Base-by-base conservation (phyloP, 64 coral and sea anemone genomes). In the Montipora foliosa region DNA sequence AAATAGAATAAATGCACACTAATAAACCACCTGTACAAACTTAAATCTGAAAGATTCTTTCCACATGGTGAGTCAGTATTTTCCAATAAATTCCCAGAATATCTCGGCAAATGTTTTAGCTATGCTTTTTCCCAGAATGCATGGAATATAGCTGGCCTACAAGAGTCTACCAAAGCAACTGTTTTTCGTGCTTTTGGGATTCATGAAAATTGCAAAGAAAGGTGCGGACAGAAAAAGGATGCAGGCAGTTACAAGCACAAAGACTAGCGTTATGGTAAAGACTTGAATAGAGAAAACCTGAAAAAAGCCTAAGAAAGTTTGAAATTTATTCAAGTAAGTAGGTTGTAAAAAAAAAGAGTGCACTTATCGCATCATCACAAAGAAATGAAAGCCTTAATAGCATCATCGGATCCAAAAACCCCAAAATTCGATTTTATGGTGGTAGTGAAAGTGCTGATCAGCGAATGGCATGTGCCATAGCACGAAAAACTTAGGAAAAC, bases 391-490 rank as follows among this genome's bases (percentile, higher is more conserved):
- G 67, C 12, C 73, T 95, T 0, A 95, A 90, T 24, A 7, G 45
- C 17, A 44, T 15, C 2, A 12, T 85, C 4, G 93, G 93, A 8
- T 86, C 87, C 14, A 95, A 95, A 74, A 86, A 77, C 48, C 78
- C 78, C 16, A 95, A 95, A 90, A 90, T 95, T 20, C n/a, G 87
- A 49, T 87, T 44, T 16, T 90, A 95, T 87, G 74, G 80, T 6
- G 44, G 48, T 47, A 90, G 80, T 45, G 59, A 86, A 70, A 90
- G 80, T n/a, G 84, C 49, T 20, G 81, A 95, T 49, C 78, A 87
- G 62, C 45, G 81, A 72, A 76, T 91, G n/a, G 88, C 94, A 6
- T 85, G 48, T 73, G 93, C 49, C 80, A 55, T 95, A 13, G 6
- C 70, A 14, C 93, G 69, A 21, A 9, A 25, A 94, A 94, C 60